Evolutionary conservation across 2,797 vertebrate genomes (phyloP).

Genomic region (Sylvia borin): DNA sequence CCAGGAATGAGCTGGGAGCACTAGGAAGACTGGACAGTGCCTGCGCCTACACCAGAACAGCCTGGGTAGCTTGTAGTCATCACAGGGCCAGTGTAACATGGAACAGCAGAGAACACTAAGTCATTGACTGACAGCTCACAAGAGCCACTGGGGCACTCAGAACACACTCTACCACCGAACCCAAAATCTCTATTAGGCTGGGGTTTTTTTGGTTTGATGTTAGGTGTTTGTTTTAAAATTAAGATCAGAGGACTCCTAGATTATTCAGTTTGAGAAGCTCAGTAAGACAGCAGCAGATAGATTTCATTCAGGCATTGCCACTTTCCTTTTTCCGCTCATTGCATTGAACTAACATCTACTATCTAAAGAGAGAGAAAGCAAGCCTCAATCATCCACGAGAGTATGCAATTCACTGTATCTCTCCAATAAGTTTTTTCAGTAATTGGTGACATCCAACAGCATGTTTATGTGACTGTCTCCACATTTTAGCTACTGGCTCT

Average conservation of each 20-base stretch:
- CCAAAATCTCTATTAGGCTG: not conserved
- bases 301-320: not conserved
- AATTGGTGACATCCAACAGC: not conserved
- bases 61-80: not conserved
- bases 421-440: not conserved
- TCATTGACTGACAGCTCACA: not conserved
- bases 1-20: not conserved
- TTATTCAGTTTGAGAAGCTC: not conserved
- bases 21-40: not conserved
- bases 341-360: not conserved
- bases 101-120: not conserved
- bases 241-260: not conserved
- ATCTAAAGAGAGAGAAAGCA: not conserved
- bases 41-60: not conserved
- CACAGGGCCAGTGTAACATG: not conserved
- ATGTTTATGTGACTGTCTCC: not conserved
- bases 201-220: not conserved
- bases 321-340: not conserved
- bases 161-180: not conserved
- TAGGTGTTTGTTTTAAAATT: not conserved
- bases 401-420: not conserved
- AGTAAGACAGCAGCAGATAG: not conserved
- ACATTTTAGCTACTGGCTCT: not conserved
- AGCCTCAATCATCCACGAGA: not conserved
- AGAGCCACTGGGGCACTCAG: not conserved